These are phyloP conservation scores for Macrotrachela quadricornifera DNA, from an alignment of 1,140 invertebrate genomes.

Conservation along the genomic window DNA sequence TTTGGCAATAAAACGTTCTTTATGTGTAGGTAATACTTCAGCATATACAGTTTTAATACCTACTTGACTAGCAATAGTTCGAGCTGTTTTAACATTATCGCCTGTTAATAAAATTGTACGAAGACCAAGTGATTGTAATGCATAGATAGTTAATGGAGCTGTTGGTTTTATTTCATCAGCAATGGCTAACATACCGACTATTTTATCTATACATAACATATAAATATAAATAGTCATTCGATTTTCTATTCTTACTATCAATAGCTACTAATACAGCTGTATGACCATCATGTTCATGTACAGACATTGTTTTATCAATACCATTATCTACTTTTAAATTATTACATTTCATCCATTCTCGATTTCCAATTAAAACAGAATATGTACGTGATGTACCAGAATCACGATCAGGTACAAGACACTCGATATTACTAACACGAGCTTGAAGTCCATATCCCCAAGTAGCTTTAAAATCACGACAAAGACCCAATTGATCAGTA, in stretches of 20 bases:
- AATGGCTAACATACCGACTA: constrained; percentile 49
- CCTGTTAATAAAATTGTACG: constrained; percentile 83
- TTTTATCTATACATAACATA: neutral
- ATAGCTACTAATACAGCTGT: constrained; percentile 65
- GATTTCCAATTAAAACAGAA: constrained; percentile 66
- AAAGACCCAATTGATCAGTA: constrained; percentile 37
- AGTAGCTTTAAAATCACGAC: constrained; percentile 60
- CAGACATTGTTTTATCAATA: constrained; percentile 50
- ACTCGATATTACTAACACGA: constrained; percentile 31
- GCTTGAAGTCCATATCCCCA: constrained; percentile 73
- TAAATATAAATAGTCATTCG: neutral
- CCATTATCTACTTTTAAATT: constrained; percentile 50
- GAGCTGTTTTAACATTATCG: constrained; percentile 84
- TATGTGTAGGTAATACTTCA: constrained; percentile 89
- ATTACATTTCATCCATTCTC: constrained; percentile 86
- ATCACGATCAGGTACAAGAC: neutral
- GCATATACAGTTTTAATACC: constrained; percentile 77
- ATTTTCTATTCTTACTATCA: neutral
- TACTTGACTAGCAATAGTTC: constrained; percentile 71
- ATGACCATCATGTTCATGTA: constrained; percentile 63
- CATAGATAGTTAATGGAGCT: constrained; percentile 70
- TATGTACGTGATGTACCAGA: constrained; percentile 12
- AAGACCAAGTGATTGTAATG: constrained; percentile 63
- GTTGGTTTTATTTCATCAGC: constrained; percentile 86
- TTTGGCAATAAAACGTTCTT: constrained; percentile 75